Percentiles rank a stretch among this genome's conserved stretches.
Evolutionary conservation across 2,113 vertebrate genomes (phyloP).

Genomic region (Corythornis cristatus): DNA sequence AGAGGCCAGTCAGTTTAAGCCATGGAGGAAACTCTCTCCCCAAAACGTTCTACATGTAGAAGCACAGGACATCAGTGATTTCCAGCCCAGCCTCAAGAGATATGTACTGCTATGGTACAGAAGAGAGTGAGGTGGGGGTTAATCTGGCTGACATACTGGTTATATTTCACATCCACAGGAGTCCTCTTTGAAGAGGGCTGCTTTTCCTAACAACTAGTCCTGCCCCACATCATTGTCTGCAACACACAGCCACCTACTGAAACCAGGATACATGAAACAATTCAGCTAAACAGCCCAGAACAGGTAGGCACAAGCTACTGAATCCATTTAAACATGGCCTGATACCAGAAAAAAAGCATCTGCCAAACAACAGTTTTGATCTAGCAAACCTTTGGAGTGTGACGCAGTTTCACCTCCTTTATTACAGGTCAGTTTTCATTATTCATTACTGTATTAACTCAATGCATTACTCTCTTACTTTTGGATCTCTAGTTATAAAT

Average conservation of each 20-base stretch:
- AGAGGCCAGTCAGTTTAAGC: background rate
- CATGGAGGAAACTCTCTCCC: background rate
- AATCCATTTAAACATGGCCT: background rate
- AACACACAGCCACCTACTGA: background rate
- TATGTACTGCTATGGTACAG: accelerated
- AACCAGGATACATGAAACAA: background rate
- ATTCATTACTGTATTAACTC: background rate
- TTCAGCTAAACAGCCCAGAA: background rate
- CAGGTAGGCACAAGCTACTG: background rate
- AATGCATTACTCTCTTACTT: background rate
- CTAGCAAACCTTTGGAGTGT: background rate
- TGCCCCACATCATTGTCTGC: background rate
- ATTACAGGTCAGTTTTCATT: background rate
- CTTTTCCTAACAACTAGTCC: background rate
- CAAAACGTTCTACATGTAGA: background rate
- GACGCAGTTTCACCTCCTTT: background rate
- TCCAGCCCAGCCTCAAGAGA: background rate
- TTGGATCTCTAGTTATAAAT: background rate
- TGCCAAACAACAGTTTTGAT: background rate
- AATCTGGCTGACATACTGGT: background rate
- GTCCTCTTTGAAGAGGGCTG: background rate
- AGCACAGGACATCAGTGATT: background rate
- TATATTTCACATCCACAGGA: background rate
- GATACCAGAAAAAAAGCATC: background rate
- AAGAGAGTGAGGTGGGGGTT: background rate